phyloP scores from a whole-genome alignment of 1,140 invertebrate genomes.

The Andrena cerasifolii region DNA sequence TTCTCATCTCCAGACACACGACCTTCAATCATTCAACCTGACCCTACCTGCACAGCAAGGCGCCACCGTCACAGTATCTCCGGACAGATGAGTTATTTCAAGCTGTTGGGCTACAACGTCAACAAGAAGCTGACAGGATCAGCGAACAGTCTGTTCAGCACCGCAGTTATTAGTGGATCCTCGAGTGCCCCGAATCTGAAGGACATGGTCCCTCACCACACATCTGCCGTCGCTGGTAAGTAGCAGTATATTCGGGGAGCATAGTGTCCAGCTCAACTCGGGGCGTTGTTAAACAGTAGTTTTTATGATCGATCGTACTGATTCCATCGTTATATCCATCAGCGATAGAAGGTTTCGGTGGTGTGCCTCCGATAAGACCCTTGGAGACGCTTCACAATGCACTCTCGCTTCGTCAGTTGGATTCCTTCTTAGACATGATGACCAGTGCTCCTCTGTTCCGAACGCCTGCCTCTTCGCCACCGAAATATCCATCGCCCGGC shows the following conservation, averaged over 20 bases:
- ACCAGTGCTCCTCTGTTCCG: constrained; percentile 87
- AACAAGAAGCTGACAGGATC: constrained; percentile 88
- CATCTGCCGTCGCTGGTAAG: constrained; percentile 88
- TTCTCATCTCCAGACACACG: constrained; percentile 81
- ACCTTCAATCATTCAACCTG: constrained; percentile 83
- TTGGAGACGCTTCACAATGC: constrained; percentile 98
- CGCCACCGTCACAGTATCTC: constrained; percentile 96
- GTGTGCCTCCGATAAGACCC: constrained; percentile 96
- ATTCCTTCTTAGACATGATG: constrained; percentile 93
- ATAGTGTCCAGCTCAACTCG: not conserved
- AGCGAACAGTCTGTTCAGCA: constrained; percentile 93
- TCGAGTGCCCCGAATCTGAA: constrained; percentile 94
- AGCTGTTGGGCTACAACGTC: constrained; percentile 89
- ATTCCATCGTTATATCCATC: constrained; percentile 29
- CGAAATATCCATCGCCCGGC: constrained; percentile 84
- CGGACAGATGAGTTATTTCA: constrained; percentile 95
- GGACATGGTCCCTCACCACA: constrained; percentile 90
- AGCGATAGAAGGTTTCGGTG: constrained; percentile 92
- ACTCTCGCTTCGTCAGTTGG: constrained; percentile 94
- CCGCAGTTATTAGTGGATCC: constrained; percentile 96
- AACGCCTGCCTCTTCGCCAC: constrained; percentile 88
- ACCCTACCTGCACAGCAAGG: constrained; percentile 86
- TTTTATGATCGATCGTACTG: not conserved
- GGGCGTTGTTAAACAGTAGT: not conserved
- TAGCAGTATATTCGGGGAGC: not conserved